A percentile compares a stretch with the other conserved stretches of the same genome.
These are phyloP conservation scores for Chrysocyon brachyurus DNA, from an alignment of 2,797 vertebrate species.

Conservation along the genomic window DNA sequence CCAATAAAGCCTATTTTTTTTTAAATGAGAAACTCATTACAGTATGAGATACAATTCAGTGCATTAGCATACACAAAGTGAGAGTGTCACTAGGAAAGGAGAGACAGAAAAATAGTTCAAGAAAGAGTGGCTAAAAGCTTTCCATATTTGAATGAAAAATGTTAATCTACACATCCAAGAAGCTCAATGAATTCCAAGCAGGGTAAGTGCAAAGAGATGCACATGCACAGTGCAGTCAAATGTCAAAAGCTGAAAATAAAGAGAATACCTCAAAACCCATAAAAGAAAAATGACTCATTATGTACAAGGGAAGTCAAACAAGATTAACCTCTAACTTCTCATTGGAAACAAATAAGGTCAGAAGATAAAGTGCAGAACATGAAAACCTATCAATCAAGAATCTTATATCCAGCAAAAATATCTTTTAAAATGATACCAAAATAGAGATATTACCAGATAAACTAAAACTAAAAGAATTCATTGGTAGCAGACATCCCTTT, in stretches of 20 bases:
- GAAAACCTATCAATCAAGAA: background rate
- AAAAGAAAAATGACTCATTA: conserved; percentile 15
- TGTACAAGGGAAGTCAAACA: background rate
- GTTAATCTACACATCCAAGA: background rate
- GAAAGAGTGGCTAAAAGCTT: background rate
- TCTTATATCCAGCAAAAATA: conserved; percentile 1
- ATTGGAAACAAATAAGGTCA: background rate
- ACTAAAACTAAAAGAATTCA: background rate
- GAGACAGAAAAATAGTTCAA: background rate
- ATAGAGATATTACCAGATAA: background rate
- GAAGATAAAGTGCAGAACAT: background rate
- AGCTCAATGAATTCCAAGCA: background rate
- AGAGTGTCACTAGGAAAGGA: background rate
- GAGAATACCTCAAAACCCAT: background rate
- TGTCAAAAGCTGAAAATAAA: background rate
- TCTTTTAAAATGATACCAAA: background rate
- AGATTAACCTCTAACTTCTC: background rate
- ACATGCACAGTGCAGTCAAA: background rate
- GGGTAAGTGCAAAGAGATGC: background rate
- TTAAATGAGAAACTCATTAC: background rate
- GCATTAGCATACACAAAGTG: background rate
- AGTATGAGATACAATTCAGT: background rate
- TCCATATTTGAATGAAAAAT: background rate
- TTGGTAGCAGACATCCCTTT: background rate
- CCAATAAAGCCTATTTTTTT: background rate